Percentiles rank a stretch among this genome's conserved stretches.
Evolutionary conservation across 2,113 vertebrate species (phyloP).

Genomic region (Microtus ochrogaster): DNA sequence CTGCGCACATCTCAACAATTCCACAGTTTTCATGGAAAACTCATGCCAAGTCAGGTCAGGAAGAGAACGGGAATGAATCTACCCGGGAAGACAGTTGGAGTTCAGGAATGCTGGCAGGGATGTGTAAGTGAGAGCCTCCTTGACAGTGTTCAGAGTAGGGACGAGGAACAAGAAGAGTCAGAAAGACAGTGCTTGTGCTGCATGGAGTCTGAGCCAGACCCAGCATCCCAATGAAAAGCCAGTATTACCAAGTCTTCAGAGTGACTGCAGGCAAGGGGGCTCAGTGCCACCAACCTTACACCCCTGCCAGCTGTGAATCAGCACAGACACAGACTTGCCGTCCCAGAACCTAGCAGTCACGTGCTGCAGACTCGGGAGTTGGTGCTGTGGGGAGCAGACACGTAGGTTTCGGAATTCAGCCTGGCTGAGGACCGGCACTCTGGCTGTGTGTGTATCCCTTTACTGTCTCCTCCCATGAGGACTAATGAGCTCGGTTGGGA

Average conservation of each 20-base stretch:
- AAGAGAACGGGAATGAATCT: background rate
- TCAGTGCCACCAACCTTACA: background rate
- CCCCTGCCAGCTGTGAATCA: background rate
- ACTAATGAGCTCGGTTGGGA: background rate
- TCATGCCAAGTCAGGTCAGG: slow-evolving; percentile 32
- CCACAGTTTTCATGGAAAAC: slow-evolving; percentile 78
- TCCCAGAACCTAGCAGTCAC: background rate
- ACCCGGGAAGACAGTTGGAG: background rate
- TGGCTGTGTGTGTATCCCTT: slow-evolving; percentile 16
- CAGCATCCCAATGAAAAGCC: slow-evolving; percentile 13
- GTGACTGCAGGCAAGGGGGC: background rate
- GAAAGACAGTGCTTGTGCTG: slow-evolving; percentile 50
- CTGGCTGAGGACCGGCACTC: slow-evolving; percentile 35
- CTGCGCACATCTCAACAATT: slow-evolving; percentile 64
- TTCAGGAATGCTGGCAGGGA: background rate
- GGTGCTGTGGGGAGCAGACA: background rate
- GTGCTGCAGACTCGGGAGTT: background rate
- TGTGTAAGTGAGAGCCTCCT: slow-evolving; percentile 13
- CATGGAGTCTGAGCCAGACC: background rate
- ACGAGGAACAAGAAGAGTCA: background rate
- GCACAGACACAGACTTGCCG: background rate
- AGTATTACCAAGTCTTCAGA: background rate
- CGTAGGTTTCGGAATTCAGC: background rate
- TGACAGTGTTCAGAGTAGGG: background rate
- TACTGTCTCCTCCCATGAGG: background rate